phyloP scores from a whole-genome alignment of 2,113 vertebrate species.

The Neoarius graeffei region DNA sequence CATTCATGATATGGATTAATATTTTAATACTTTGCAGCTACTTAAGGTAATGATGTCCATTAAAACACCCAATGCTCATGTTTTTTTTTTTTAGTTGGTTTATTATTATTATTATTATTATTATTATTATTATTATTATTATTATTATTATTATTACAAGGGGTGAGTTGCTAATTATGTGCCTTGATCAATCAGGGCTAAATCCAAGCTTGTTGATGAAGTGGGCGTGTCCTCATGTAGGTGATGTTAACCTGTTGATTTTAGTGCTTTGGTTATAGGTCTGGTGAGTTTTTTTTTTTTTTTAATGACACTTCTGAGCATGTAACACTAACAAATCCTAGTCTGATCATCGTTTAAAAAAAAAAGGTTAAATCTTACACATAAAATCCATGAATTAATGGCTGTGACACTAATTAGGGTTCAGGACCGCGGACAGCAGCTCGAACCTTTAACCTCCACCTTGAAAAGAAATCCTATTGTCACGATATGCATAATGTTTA shows the following conservation, averaged over 20 bases:
- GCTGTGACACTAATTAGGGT: neutral
- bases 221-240: neutral
- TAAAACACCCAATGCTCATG: neutral
- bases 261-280: neutral
- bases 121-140: no score
- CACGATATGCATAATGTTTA: no score
- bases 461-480: neutral
- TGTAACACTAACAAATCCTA: neutral
- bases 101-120: no score
- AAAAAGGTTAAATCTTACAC: neutral
- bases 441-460: neutral
- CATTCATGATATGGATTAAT: neutral
- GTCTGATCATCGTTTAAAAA: neutral
- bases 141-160: neutral
- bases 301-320: neutral
- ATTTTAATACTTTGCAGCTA: neutral
- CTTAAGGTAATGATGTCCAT: neutral
- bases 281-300: neutral
- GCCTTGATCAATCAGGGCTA: neutral
- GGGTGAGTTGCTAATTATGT: neutral
- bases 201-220: neutral
- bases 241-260: neutral
- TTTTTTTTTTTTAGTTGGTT: no score
- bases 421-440: conserved; percentile 58
- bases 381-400: neutral